Evolutionary conservation across 2,797 vertebrate species (phyloP), one percentile per base, ranked within the genome.

Genomic region (Fratercula arctica): DNA sequence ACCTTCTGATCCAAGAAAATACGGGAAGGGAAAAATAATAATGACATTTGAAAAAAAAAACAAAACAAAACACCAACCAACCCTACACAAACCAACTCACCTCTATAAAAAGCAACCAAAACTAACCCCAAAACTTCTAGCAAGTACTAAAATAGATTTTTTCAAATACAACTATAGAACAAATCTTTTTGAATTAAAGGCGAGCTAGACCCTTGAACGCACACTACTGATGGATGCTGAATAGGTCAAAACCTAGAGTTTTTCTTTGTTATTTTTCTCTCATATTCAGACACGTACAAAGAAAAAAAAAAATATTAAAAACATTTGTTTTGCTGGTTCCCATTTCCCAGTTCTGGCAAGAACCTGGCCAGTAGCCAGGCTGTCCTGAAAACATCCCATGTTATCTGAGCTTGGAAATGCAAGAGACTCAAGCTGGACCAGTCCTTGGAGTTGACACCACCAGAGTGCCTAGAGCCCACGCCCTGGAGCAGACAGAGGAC

Each of bases 1-100:
- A 93, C 85, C 76, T 89, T 85, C 73, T 60, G 81, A 95, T 95
- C 96, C 96, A 97, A 95, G 88, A 87, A 92, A 93, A 96, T 81
- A 95, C 67, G 9, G 91, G 94, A 96, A 96, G 79, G 39, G 84
- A 91, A 89, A 91, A 92, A 80, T 60, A 92, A 85, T 64, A 85
- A 78, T 84, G 64, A n/a, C 67, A 68, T 91, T 93, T 18, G 11
- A 28, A 59, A 61, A 70, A 41, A 63, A 17, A 16, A 46, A 13
- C 5, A 19, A 15, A 78, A 37, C 13, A 56, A 20, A 75, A 19
- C 39, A 64, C 20, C 39, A 43, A 64, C 41, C 29, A 64, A 14
- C 8, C 39, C 35, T 48, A 63, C 45, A 60, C 57, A 54, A 87
- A 80, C 16, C 50, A 79, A 37, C 45, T 17, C 23, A 67, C 41